Evolutionary conservation across 1,140 invertebrate species (phyloP), one percentile per base, ranked within the genome.

Genomic region (Sycophaga agraensis): DNA sequence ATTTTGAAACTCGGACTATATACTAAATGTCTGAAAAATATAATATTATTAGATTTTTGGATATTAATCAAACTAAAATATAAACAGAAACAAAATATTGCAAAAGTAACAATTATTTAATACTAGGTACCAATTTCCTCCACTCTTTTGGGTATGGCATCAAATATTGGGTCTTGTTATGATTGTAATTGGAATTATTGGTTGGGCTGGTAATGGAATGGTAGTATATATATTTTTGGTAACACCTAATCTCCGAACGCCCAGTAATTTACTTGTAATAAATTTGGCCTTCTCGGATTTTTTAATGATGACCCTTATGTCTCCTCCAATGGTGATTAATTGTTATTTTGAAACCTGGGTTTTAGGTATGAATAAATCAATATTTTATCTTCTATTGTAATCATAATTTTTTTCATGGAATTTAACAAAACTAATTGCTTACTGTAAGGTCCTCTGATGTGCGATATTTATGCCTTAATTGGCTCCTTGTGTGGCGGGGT

Each of bases 261-360:
- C 92, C 12, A 91, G 91, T 57, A 95, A 95, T 77, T 75, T 94
- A 55, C 82, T 93, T 28, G 88, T 94, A 11, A 85, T 94, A 40
- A 95, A 95, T 78, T 82, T 95, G 66, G 92, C 92, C 7, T 88
- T 94, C 73, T 92, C 90, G 9, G 92, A 96, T 73, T 93, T 95
- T 70, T 77, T 88, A 35, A 94, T 96, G 89, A 95, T 94, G 91
- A 82, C 89, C 57, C 79, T 78, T 56, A 92, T 93, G 88, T 86
- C 88, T 64, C 91, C 92, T 22, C 84, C 91, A 59, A 93, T 94
- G 90, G 87, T 80, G 31, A 85, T 92, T 62, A 95, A 92, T 79
- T 91, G 91, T 76, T 93, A 91, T 71, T 85, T 89, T 68, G 91
- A 93, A 81, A 93, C 91, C 8, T 94, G 92, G 92, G 85, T 91